phyloP scores from a whole-genome alignment of 2,797 vertebrate species.

The Sebastes matsubarae region DNA sequence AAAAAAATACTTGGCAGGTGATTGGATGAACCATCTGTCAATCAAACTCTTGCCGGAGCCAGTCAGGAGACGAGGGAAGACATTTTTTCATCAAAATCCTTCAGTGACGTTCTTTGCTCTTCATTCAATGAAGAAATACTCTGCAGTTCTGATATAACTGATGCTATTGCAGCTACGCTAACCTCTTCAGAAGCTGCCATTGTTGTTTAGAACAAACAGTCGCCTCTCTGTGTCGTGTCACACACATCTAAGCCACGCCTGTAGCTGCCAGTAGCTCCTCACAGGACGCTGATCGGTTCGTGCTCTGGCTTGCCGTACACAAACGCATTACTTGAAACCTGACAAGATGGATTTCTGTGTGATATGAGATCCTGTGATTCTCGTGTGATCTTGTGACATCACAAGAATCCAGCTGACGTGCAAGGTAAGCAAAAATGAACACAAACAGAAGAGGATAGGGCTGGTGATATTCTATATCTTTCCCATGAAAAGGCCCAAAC shows the following conservation, averaged over 20 bases:
- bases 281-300: neutral
- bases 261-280: neutral
- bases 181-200: neutral
- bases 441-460: neutral
- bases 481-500: neutral
- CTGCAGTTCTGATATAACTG: no score
- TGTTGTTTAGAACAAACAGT: neutral
- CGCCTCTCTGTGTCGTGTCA: neutral
- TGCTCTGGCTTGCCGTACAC: neutral
- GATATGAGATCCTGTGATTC: neutral
- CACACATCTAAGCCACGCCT: neutral
- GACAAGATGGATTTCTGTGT: neutral
- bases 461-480: neutral
- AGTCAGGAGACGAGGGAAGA: neutral
- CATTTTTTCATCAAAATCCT: no score
- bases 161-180: no score
- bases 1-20: neutral
- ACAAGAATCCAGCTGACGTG: no score
- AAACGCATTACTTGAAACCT: neutral
- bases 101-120: no score
- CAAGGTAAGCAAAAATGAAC: neutral
- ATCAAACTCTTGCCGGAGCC: neutral
- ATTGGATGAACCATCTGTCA: neutral
- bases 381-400: neutral
- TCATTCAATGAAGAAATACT: no score